Conservation (phyloP, 2,888 invertebrate species). For the Crioceris asparagi region DNA sequence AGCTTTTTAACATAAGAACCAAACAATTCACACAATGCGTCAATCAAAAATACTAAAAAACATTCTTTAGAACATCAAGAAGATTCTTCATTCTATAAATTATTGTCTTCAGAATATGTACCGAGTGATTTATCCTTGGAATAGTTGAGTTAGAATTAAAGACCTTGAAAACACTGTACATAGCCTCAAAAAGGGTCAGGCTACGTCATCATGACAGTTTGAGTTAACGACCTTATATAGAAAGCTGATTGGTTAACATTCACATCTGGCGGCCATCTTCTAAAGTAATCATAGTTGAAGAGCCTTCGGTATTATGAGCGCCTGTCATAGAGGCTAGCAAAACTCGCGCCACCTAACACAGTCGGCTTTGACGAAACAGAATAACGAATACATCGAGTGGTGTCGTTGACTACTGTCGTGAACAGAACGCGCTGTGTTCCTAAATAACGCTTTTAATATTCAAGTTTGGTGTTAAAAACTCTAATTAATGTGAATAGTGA, state of each 20-base stretch:
- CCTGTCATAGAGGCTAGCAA: conserved; percentile 47
- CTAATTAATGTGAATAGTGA: conserved; percentile 14
- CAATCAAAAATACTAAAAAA: no score
- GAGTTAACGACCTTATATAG: conserved; percentile 27
- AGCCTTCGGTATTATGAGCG: conserved; percentile 25
- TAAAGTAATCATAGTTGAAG: conserved; percentile 47
- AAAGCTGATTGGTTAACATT: conserved; percentile 35
- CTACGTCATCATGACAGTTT: conserved; percentile 39
- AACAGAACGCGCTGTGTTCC: conserved; percentile 26
- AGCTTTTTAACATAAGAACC: no score
- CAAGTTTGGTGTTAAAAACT: conserved; percentile 13
- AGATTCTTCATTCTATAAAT: no score
- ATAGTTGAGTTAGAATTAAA: no score
- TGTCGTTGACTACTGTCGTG: conserved; percentile 23
- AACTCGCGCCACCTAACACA: conserved; percentile 42
- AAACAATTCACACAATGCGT: no score
- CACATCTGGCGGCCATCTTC: conserved; percentile 51
- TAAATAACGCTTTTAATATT: conserved; percentile 20
- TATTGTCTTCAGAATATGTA: no score
- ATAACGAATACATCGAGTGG: conserved; percentile 21
- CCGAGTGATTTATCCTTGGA: no score
- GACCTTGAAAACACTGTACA: conserved; percentile 38
- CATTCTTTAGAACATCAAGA: no score
- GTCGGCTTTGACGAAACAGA: conserved; percentile 36
- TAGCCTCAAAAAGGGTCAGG: conserved; percentile 34